Conservation (phyloP, 2,113 vertebrate genomes). For the Sialia sialis region DNA sequence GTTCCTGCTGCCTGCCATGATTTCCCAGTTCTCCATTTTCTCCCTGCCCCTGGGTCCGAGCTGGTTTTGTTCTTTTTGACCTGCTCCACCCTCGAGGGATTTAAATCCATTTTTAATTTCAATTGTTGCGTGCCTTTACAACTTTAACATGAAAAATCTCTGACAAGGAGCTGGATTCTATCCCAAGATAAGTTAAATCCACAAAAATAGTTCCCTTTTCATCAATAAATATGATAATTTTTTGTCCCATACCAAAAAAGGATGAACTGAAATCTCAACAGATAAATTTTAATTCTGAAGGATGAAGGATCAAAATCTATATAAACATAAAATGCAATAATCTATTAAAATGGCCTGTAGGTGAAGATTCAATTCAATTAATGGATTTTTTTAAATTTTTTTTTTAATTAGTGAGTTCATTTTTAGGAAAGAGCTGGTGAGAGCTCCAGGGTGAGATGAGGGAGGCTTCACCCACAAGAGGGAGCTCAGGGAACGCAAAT, state of each 20-base stretch:
- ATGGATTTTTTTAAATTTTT: no score
- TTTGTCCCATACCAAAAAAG: background rate
- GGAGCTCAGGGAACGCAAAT: slow-evolving; percentile 10
- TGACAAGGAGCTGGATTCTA: background rate
- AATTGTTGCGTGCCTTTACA: background rate
- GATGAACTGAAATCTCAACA: background rate
- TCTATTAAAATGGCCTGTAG: fast-evolving
- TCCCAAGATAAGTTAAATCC: background rate
- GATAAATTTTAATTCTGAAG: background rate
- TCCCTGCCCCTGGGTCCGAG: no score
- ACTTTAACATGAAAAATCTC: background rate
- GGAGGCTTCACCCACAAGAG: slow-evolving; percentile 23
- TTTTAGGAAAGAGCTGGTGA: fast-evolving
- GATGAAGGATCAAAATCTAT: background rate
- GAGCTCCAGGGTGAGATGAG: fast-evolving
- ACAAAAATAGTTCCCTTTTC: fast-evolving
- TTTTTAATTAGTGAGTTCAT: background rate
- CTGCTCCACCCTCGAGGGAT: fast-evolving
- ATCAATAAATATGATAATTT: no score
- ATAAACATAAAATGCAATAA: background rate
- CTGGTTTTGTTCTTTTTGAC: background rate
- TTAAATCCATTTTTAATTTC: background rate
- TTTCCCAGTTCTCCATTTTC: fast-evolving
- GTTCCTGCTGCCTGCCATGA: fast-evolving
- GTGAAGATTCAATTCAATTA: background rate